phyloP scores from a whole-genome alignment of 2,797 vertebrate species.

The Limnodromus scolopaceus region DNA sequence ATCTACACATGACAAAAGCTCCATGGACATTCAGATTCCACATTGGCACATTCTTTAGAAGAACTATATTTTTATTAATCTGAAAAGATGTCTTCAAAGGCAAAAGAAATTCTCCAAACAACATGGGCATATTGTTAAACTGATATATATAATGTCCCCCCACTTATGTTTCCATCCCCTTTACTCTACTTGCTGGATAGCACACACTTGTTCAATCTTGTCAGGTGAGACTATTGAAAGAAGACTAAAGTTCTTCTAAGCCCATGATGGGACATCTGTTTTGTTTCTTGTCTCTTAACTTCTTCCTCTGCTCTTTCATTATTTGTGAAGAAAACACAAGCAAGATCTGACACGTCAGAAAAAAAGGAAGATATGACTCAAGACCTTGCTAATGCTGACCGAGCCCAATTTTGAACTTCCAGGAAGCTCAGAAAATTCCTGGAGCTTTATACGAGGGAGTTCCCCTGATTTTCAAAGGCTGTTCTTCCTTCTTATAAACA shows the following conservation, averaged over 20 bases:
- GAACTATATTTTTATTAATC: background rate
- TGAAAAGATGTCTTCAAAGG: background rate
- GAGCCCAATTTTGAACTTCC: background rate
- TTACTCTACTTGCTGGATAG: background rate
- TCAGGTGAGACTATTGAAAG: background rate
- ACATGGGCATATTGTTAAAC: background rate
- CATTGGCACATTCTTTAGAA: background rate
- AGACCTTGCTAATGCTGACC: background rate
- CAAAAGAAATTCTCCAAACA: background rate
- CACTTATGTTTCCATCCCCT: background rate
- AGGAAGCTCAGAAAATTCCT: slow-evolving; percentile 26
- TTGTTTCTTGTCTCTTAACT: background rate
- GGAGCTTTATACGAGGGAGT: background rate
- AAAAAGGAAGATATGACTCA: background rate
- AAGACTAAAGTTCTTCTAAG: background rate
- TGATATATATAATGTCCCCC: background rate
- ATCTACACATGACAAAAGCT: background rate
- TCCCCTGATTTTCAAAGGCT: slow-evolving; percentile 33
- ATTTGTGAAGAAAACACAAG: background rate
- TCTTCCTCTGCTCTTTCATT: background rate
- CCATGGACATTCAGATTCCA: background rate
- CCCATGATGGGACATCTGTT: background rate
- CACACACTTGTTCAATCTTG: background rate
- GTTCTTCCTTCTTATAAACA: background rate
- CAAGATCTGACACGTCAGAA: background rate